These are phyloP conservation scores for Oscheius sp. DNA, from an alignment of 1,140 invertebrate species.

Conservation along the genomic window DNA sequence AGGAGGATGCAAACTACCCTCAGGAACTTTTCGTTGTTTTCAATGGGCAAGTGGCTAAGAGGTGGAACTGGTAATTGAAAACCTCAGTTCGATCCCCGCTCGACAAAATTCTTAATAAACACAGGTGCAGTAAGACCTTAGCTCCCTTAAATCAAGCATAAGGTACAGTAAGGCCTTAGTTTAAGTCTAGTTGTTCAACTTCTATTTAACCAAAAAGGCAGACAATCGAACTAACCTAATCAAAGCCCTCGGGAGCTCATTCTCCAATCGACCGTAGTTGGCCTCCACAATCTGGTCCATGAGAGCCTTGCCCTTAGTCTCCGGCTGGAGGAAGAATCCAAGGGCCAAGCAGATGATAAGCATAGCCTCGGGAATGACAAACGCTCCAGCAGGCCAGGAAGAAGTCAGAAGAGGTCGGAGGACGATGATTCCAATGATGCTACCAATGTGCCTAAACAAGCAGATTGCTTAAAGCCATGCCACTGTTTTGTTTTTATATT, in stretches of 20 bases:
- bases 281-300: constrained; percentile 55
- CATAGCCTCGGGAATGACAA: constrained; percentile 50
- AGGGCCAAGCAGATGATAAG: constrained; percentile 50
- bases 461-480: background rate
- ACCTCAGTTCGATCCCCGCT: no score
- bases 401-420: constrained; percentile 47
- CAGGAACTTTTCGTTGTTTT: no score
- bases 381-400: constrained; percentile 41
- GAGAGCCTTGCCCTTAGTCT: constrained; percentile 58
- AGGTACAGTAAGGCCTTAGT: background rate
- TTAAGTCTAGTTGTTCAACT: constrained; percentile 4
- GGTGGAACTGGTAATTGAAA: no score
- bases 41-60: no score
- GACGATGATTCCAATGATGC: constrained; percentile 49
- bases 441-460: constrained; percentile 47
- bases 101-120: constrained; percentile 35
- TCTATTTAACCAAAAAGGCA: no score
- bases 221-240: constrained; percentile 31
- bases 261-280: constrained; percentile 53
- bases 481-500: background rate
- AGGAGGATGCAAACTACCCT: no score
- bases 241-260: constrained; percentile 48
- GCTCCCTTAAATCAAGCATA: no score
- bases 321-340: constrained; percentile 54
- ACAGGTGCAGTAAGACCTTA: no score